These are phyloP conservation scores for Hylaea fasciaria DNA, from an alignment of 2,888 invertebrate genomes.

Conservation along the genomic window DNA sequence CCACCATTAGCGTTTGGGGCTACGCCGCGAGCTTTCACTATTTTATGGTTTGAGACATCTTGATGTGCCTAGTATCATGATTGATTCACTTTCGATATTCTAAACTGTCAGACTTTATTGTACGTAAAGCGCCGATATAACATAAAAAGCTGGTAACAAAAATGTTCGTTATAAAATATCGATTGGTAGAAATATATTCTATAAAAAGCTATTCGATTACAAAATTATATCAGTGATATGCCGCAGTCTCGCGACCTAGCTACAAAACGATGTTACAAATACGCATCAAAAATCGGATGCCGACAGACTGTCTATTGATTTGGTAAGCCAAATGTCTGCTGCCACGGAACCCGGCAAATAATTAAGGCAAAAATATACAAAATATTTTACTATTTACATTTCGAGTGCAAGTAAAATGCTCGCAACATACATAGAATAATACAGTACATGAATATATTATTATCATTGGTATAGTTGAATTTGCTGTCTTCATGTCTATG, in stretches of 20 bases:
- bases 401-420: slow-evolving; percentile 33
- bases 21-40: neutral
- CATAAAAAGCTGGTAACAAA: slow-evolving; percentile 59
- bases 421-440: slow-evolving; percentile 34
- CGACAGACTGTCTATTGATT: slow-evolving; percentile 31
- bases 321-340: slow-evolving; percentile 23
- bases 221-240: slow-evolving; percentile 47
- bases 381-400: slow-evolving; percentile 46
- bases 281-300: slow-evolving; percentile 42
- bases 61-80: too few relatives aligned
- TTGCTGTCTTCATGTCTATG: neutral
- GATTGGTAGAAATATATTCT: slow-evolving; percentile 51
- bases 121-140: slow-evolving; percentile 38
- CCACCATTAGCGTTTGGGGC: neutral
- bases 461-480: slow-evolving; percentile 15
- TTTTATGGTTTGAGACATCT: neutral
- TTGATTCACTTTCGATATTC: too few relatives aligned
- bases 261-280: slow-evolving; percentile 33
- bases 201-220: slow-evolving; percentile 51
- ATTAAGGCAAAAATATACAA: slow-evolving; percentile 54
- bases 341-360: slow-evolving; percentile 46
- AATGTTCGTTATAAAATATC: slow-evolving; percentile 51
- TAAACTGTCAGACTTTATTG: slow-evolving; percentile 44
- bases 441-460: slow-evolving; percentile 25
- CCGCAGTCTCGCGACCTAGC: slow-evolving; percentile 43